Evolutionary conservation across 2,888 invertebrate species (phyloP).

Genomic region (Drosophila phalerata): DNA sequence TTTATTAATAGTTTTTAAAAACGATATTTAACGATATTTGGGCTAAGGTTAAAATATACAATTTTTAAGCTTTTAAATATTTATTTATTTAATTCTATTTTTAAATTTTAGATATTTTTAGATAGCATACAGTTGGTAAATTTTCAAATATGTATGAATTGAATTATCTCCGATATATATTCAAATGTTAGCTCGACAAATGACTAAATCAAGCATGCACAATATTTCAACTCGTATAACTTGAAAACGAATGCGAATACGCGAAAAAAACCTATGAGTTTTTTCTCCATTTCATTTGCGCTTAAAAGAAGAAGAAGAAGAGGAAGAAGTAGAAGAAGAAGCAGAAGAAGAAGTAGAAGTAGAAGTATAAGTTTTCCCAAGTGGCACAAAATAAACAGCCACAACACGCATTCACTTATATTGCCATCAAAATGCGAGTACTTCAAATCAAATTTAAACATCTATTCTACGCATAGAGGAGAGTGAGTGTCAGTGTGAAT

Average conservation of each 20-base stretch:
- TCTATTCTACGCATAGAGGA: conserved; percentile 32
- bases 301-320: neutral
- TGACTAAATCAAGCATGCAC: conserved; percentile 23
- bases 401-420: conserved; percentile 80
- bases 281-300: conserved; percentile 2
- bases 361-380: conserved; percentile 39
- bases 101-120: no score
- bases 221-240: conserved; percentile 7
- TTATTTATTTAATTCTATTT: neutral
- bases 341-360: conserved; percentile 1
- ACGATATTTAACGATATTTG: no score
- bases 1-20: no score
- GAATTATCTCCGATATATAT: conserved; percentile 1
- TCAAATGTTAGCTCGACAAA: conserved; percentile 11
- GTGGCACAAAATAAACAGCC: conserved; percentile 67
- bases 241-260: conserved; percentile 5
- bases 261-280: neutral
- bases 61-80: no score
- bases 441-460: conserved; percentile 81
- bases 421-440: conserved; percentile 75
- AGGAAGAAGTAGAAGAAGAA: conserved; percentile 8
- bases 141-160: neutral
- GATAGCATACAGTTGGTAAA: no score
- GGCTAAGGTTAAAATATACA: no score
- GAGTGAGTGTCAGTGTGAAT: conserved; percentile 11